Base-by-base conservation (phyloP, 30 jellyfish, hydroid and myxozoan species). In the Hydractinia echinata region DNA sequence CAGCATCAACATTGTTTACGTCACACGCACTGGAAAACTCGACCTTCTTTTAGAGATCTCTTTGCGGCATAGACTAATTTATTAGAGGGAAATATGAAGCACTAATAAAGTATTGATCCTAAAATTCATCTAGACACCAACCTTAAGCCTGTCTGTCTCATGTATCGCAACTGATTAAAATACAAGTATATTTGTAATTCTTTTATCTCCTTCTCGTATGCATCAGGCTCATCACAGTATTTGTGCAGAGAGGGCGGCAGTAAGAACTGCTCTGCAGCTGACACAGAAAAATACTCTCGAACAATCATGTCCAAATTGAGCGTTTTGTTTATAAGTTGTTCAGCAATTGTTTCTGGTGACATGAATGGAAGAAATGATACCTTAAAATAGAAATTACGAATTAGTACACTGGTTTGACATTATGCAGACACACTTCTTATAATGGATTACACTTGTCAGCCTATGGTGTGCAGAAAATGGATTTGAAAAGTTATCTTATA, bases 211-310 rank as follows among this genome's bases (percentile, higher is more conserved):
- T 50, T 51, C 6, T 77, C 76, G 53, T 77, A 77, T n/a, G 19
- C 1, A 8, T 54, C 81, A 15, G 85, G 85, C 15, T 55, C 85
- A 15, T 77, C 85, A n/a, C 85, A 77, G 15, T 53, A 77, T 56
- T 55, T 55, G 39, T 77, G 85, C 39, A 77, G 20, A 51, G n/a
- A 79, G 5, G 51, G 50, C 4, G 85, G 85, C 55, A 77, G 53
- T 7, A 77, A 49, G 49, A 77, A 77, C 4, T 61, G 21, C 44
- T 77, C 85, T 19, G 85, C 39, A 13, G 85, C 53, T 0, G 85
- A 77, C 20, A 77, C 55, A 20, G 79, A 51, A 61, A 77, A 77
- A 77, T 54, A 77, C 39, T 77, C 85, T 8, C 85, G 79, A 10
- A 77, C 85, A 54, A 54, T 53, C 76, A 77, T 77, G 49, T 66